Evolutionary conservation across 2,888 invertebrate genomes (phyloP), one percentile per base, ranked within the genome.

Genomic region (Notocelia uddmanniana): DNA sequence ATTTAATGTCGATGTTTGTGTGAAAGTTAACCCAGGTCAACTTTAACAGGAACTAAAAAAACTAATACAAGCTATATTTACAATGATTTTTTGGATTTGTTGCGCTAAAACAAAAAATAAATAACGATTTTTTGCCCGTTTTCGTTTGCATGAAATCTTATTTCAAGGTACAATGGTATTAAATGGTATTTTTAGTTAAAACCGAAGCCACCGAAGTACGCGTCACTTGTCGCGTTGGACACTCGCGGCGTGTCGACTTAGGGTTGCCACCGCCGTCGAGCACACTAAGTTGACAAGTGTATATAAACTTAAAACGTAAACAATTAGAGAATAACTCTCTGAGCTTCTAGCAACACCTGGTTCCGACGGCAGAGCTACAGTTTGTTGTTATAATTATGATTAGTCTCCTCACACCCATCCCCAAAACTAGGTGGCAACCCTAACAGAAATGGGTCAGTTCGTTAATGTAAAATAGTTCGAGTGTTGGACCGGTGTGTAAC

Each of bases 271-370:
- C 66, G 54, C 52, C 21, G 50, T 50, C 26, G 18, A 54, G 37
- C 19, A 11, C 11, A 15, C n/a, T 54, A n/a, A 64, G n/a, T 21
- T 37, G 23, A 60, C 34, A 41, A 66, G 58, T 64, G 70, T 66
- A 26, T 26, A 60, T 41, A 41, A 66, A 68, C 60, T 48, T 66
- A 60, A 67, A 67, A 72, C 67, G 62, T 57, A 68, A 37, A 68
- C 41, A 21, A 69, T 58, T 60, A 48, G 45, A n/a, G n/a, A n/a
- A n/a, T 54, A 3, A 55, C 48, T 68, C 23, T 34, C 54, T 48
- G 62, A 68, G 67, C 60, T 45, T 70, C 57, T 68, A 62, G 55
- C 62, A 48, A 55, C 68, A 72, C 72, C 72, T 72, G 72, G 60
- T 68, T 72, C 72, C 67, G 31, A 23, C 62, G 54, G 60, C 31